These are phyloP conservation scores for Junco hyemalis DNA, from an alignment of 2,113 vertebrate species.

Conservation along the genomic window DNA sequence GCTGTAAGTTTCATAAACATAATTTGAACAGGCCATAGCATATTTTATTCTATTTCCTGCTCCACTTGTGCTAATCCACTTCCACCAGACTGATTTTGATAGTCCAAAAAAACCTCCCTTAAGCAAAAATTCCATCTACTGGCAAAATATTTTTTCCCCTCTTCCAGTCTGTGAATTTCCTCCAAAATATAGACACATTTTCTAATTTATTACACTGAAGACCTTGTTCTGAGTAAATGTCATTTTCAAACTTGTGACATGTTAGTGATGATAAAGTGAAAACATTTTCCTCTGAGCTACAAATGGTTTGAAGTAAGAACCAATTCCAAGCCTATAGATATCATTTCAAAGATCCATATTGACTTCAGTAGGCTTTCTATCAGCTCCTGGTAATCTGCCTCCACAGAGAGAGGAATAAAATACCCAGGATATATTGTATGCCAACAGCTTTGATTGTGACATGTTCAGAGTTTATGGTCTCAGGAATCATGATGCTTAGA, in stretches of 20 bases:
- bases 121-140: not conserved
- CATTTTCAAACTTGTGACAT: conserved; percentile 1
- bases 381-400: not conserved
- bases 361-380: not conserved
- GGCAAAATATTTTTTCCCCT: not conserved
- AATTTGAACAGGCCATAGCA: not conserved
- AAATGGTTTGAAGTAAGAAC: conserved; percentile 28
- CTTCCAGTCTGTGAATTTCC: not conserved
- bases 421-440: not conserved
- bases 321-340: not conserved
- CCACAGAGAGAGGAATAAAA: not conserved
- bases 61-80: not conserved
- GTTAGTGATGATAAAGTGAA: conserved; percentile 10
- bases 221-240: not conserved
- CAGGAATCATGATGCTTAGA: not conserved
- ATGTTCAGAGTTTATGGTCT: not conserved
- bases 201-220: not conserved
- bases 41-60: not conserved
- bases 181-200: not conserved
- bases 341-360: not conserved
- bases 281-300: not conserved
- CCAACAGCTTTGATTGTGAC: not conserved
- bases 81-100: not conserved
- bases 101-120: not conserved
- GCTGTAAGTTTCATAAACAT: not conserved